Percentiles rank a stretch among this genome's conserved stretches.
Evolutionary conservation across 1,140 invertebrate genomes (phyloP).

Genomic region (Anoplophora glabripennis): DNA sequence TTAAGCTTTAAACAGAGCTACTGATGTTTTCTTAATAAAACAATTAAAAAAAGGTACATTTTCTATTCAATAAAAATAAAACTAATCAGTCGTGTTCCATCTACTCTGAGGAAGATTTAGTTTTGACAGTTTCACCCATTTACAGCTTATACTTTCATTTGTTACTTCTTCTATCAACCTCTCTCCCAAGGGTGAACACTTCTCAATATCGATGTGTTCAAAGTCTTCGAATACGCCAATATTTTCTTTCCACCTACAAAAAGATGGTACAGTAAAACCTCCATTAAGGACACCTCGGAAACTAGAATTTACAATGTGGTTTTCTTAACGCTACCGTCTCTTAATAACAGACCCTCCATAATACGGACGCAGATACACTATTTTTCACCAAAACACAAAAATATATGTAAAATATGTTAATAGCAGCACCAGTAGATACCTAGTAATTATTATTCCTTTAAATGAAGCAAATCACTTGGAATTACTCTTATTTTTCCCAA

Average conservation of each 20-base stretch:
- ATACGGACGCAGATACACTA: too few relatives aligned
- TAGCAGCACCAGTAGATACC: too few relatives aligned
- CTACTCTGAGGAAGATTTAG: slow-evolving; percentile 30
- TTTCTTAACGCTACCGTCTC: too few relatives aligned
- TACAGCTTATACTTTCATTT: slow-evolving; percentile 57
- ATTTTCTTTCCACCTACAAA: slow-evolving; percentile 48
- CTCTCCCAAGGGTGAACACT: slow-evolving; percentile 53
- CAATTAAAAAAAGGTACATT: slow-evolving; percentile 13
- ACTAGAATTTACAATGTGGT: too few relatives aligned
- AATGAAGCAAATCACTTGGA: too few relatives aligned
- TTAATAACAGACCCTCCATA: too few relatives aligned
- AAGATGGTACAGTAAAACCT: slow-evolving; percentile 11
- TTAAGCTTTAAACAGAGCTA: slow-evolving; percentile 5
- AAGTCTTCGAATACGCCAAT: slow-evolving; percentile 52
- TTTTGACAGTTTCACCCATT: slow-evolving; percentile 54
- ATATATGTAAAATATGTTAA: too few relatives aligned
- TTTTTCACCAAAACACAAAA: too few relatives aligned
- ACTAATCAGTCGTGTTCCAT: slow-evolving; percentile 4
- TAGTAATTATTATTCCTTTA: too few relatives aligned
- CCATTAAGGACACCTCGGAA: too few relatives aligned
- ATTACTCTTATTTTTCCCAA: too few relatives aligned
- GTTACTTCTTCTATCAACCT: slow-evolving; percentile 57
- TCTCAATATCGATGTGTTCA: slow-evolving; percentile 52
- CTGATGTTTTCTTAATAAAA: not conserved
- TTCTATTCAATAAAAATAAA: slow-evolving; percentile 5